Evolutionary conservation across 2,797 vertebrate genomes (phyloP), one percentile per base, ranked within the genome.

Genomic region (Antennarius maculatus): DNA sequence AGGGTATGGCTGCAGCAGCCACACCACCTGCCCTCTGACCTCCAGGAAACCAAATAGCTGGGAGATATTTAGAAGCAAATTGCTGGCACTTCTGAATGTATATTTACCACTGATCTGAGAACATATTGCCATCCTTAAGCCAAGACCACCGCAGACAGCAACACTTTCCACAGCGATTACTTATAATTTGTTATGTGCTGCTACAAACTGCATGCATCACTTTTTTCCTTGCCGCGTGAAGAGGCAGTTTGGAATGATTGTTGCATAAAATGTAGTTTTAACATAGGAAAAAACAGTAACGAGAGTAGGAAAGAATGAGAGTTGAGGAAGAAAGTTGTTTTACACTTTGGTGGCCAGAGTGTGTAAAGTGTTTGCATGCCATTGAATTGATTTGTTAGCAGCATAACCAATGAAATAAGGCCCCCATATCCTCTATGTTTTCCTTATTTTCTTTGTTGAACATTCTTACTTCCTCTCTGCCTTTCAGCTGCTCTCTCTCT

Each of bases 311-410:
- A 47, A 54, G 54, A 61, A 28, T 28, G 15, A 29, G 28, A 43
- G 17, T 29, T 65, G 31, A 56, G 49, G 43, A 11, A 62, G 55
- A 62, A 74, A 77, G 69, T 74, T 71, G 51, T 53, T 71, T 70
- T 79, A 56, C 66, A 76, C 68, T 81, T 72, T 64, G 58, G 39
- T 23, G 23, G 23, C 23, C 13, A 18, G 54, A 66, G 66, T 54
- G 77, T 71, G 54, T 77, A 65, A 80, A 85, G 75, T 82, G 85
- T 84, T 82, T 82, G 71, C 66, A 74, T 49, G 53, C 74, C 43
- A 75, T 63, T 86, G 72, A 87, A 74, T 90, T 89, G 79, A 87
- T 91, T 91, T 90, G 86, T 86, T 86, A 84, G 87, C 69, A 47
- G 59, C 62, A 71, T 2, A 2, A 55, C 41, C 66, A 69, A 66